Evolutionary conservation across 2,797 vertebrate species (phyloP).

Genomic region (Chaetodon trifasciatus): DNA sequence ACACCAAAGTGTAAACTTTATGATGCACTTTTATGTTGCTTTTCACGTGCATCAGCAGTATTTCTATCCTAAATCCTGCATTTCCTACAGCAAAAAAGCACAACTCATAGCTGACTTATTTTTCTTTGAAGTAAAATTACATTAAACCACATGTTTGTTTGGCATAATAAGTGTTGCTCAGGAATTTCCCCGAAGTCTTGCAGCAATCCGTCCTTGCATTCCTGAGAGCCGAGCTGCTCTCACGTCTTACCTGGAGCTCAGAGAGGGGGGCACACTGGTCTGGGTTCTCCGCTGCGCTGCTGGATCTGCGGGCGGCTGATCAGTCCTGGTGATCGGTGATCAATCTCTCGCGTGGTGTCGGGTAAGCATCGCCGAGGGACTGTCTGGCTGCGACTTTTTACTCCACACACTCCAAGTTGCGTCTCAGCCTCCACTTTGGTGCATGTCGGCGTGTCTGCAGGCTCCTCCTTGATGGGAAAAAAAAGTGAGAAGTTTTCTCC

Average conservation of each 20-base stretch:
- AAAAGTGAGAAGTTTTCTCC: constrained; percentile 72
- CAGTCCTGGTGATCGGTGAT: constrained; percentile 64
- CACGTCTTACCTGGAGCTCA: constrained; percentile 81
- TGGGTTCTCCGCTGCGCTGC: constrained; percentile 46
- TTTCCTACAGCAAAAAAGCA: background rate
- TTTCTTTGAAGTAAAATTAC: constrained; percentile 42
- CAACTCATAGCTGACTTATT: constrained; percentile 1
- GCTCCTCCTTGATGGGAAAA: constrained; percentile 80
- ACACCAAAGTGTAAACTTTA: background rate
- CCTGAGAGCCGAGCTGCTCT: constrained; percentile 71
- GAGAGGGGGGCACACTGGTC: constrained; percentile 42
- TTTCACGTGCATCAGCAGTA: background rate
- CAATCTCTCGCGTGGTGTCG: constrained; percentile 56
- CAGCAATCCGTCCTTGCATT: constrained; percentile 81
- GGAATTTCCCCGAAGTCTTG: constrained; percentile 83
- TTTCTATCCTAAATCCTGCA: background rate
- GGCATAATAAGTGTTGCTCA: constrained; percentile 68
- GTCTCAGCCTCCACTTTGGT: constrained; percentile 64
- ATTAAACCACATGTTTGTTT: constrained; percentile 64
- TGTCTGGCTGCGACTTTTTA: constrained; percentile 37
- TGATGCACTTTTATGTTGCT: background rate
- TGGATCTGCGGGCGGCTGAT: constrained; percentile 38
- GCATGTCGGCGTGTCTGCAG: constrained; percentile 69
- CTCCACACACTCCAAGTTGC: constrained; percentile 37
- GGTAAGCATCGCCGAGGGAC: constrained; percentile 69